A percentile compares a stretch with the other conserved stretches of the same genome.
These are phyloP conservation scores for Petrosia ficiformis DNA, from an alignment of 37 sponge, comb jelly and placozoan genomes.

Conservation along the genomic window DNA sequence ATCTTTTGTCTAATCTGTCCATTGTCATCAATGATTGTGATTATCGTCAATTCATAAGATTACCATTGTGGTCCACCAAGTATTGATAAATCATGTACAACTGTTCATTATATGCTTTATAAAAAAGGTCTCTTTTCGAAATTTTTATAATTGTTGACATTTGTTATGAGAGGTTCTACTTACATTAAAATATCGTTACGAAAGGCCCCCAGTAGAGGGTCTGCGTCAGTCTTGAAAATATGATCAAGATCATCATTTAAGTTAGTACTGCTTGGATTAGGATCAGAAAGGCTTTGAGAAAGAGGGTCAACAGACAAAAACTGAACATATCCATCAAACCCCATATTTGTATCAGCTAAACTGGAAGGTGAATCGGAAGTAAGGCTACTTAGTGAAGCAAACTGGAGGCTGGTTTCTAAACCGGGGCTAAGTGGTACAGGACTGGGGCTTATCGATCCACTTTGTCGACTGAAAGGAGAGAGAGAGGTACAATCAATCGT, in stretches of 20 bases:
- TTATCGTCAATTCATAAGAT: too few species aligned
- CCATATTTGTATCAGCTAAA: neutral
- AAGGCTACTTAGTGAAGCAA: neutral
- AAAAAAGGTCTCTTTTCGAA: too few species aligned
- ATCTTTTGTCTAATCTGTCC: too few species aligned
- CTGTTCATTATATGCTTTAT: too few species aligned
- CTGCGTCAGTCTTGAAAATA: conserved; percentile 1
- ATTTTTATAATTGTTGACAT: too few species aligned
- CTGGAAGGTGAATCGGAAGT: neutral
- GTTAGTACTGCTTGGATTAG: neutral
- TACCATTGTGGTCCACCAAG: too few species aligned
- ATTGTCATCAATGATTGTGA: too few species aligned
- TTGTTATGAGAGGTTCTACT: too few species aligned
- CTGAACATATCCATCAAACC: conserved; percentile 1
- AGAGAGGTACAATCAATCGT: neutral
- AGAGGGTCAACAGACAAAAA: neutral
- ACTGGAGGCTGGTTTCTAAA: too few species aligned
- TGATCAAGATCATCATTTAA: neutral
- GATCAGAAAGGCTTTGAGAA: neutral
- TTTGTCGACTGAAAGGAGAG: neutral
- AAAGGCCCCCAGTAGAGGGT: conserved; percentile 15
- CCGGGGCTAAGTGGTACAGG: neutral
- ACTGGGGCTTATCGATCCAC: neutral
- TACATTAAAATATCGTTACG: too few species aligned
- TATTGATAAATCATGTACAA: too few species aligned